Conservation (phyloP, 1,140 invertebrate species). For the Tetramorium parvispinum region DNA sequence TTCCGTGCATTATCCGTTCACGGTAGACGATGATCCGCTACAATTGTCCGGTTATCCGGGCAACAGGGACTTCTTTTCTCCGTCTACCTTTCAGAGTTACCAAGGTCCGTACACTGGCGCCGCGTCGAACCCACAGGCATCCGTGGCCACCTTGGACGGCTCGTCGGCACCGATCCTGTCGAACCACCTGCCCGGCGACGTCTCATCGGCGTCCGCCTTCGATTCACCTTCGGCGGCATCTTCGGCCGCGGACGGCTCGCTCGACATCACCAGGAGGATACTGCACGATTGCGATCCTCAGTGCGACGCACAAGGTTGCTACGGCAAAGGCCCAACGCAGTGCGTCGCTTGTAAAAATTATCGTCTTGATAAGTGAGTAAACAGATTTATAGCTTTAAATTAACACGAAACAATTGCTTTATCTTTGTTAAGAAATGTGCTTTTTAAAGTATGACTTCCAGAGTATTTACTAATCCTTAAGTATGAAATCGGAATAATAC, state of each 20-base stretch:
- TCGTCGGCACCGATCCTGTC: constrained; percentile 83
- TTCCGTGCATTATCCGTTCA: constrained; percentile 81
- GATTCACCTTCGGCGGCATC: constrained; percentile 56
- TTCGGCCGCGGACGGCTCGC: constrained; percentile 72
- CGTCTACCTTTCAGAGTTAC: constrained; percentile 89
- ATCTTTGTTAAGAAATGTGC: neutral
- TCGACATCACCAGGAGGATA: constrained; percentile 87
- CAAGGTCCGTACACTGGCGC: constrained; percentile 89
- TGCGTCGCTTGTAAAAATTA: constrained; percentile 93
- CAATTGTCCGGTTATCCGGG: constrained; percentile 86
- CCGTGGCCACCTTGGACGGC: constrained; percentile 89
- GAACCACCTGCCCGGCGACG: constrained; percentile 81
- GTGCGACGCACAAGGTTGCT: constrained; percentile 93
- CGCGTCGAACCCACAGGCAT: constrained; percentile 89
- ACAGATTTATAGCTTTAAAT: neutral
- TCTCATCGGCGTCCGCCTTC: constrained; percentile 60
- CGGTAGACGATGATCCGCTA: constrained; percentile 81
- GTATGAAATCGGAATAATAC: neutral
- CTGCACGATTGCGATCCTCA: constrained; percentile 93
- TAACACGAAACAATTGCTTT: neutral
- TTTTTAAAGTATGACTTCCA: neutral
- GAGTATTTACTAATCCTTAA: neutral
- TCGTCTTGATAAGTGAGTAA: constrained; percentile 91
- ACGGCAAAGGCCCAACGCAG: constrained; percentile 92
- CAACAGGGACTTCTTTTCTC: constrained; percentile 85